phyloP scores from a whole-genome alignment of 2,113 vertebrate species.

The Meles meles region DNA sequence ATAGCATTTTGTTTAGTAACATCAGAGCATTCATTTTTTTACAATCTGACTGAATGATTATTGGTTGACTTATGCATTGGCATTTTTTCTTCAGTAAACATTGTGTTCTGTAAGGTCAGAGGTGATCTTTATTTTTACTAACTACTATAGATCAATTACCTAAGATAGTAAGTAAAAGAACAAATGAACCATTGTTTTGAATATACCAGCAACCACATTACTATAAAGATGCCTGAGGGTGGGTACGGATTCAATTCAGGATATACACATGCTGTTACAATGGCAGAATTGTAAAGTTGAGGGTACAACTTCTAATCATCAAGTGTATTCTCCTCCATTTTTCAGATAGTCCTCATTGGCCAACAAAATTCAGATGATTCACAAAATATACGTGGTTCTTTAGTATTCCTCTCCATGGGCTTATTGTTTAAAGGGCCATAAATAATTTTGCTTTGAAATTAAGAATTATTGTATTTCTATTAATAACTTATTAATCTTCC shows the following conservation, averaged over 20 bases:
- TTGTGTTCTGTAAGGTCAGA: background rate
- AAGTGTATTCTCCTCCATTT: background rate
- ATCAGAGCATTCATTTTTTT: background rate
- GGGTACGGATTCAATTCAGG: background rate
- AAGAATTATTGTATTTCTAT: background rate
- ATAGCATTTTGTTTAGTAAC: background rate
- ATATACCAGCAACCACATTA: background rate
- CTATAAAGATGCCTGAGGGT: background rate
- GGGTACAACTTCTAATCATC: background rate
- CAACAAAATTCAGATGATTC: background rate
- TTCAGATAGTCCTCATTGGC: background rate
- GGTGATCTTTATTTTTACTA: background rate
- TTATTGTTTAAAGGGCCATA: background rate
- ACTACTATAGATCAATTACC: background rate
- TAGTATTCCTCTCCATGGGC: background rate
- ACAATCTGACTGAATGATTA: background rate
- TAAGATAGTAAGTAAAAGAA: background rate
- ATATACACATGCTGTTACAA: background rate
- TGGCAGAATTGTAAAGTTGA: background rate
- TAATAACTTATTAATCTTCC: background rate
- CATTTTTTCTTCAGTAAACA: background rate
- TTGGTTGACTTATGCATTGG: background rate
- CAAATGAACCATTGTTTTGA: background rate
- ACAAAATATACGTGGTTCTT: background rate
- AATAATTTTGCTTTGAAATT: conserved; percentile 2